Base-by-base conservation (phyloP, 2,888 invertebrate genomes). In the Dendrolimus houi region DNA sequence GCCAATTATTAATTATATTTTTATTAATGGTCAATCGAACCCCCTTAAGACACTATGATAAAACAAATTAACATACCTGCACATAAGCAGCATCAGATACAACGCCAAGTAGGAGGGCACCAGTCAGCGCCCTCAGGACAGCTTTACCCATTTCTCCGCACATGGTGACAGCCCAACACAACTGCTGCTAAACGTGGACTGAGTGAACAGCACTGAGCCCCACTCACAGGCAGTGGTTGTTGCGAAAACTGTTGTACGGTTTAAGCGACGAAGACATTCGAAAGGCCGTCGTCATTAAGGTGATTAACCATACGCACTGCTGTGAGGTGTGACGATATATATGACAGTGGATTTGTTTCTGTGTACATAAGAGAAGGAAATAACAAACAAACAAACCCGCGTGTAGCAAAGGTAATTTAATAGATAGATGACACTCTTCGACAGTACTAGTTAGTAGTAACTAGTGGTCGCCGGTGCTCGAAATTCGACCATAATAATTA, bases 71-170 rank as follows among this genome's bases (percentile, higher is more conserved):
- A 70, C 74, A 68, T 62, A 89, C 90, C 77, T 89, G 85, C 67
- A 87, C 74, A 71, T 89, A 90, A 7, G 90, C 88, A n/a, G 88
- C 89, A 60, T 89, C 86, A 9, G 88, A 87, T 14, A 85, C 87
- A 13, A 89, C 64, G 6, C 83, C 85, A 69, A 85, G 88, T 52
- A 89, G 77, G 53, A 90, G 69, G n/a, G 88, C 90, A 1, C 86
- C 85, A 0, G 90, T 88, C 40, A 90, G 76, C 62, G 89, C 90
- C 58, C 90, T 66, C 70, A 89, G 64, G 47, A 90, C 90, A 1
- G 90, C 90, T 63, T 89, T 90, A 41, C 90, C 90, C 87, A 88
- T 89, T 69, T 87, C 88, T 59, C 90, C 90, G 64, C 90, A 90
- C 90, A 90, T 90, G 66, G 69, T 82, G 41, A 47, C 47, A 47